Evolutionary conservation across 1,140 invertebrate species (phyloP), one percentile per base, ranked within the genome.

Genomic region (Drosophila paulistorum): DNA sequence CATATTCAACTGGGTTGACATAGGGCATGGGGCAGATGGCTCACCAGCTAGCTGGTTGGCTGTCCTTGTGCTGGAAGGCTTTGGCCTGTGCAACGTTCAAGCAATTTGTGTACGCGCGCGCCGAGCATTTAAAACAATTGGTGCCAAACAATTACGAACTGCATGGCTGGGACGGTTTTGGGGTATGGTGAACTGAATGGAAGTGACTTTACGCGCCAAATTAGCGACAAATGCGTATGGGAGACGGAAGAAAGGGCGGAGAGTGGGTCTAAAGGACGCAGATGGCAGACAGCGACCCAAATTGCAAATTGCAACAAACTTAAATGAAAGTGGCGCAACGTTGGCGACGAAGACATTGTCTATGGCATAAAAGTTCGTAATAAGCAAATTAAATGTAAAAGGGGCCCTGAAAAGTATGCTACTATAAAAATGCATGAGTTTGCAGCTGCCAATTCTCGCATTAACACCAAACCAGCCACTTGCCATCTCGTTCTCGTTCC

Each of bases 91-190:
- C 62, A 75, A 62, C 70, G 64, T 66, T 69, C 65, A 76, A 87
- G 72, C 83, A 82, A 86, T 87, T 86, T 87, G 83, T 65, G 83
- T 82, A 68, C 76, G 68, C 83, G 65, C 79, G 65, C 79, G 70
- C 61, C 69, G 83, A 71, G 79, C 82, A 86, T 86, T 86, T 86
- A 86, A 86, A 86, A 86, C 82, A 86, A 86, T 86, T 87, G 83
- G 65, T 86, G 82, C 83, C 82, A 79, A 86, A 81, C 83, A 87
- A 86, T 87, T 86, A 86, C 73, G 65, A 67, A 59, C 59, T 65
- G 65, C 45, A 66, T 51, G 57, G 59, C 42, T 30, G 17, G 37
- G 48, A 13, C 13, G 37, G 37, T 39, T 39, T 11, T 5, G 57
- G 20, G 45, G 62, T 9, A 20, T 5, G 39, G 68, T 37, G 20